Evolutionary conservation across 2,113 vertebrate species (phyloP).

Genomic region (Lepisosteus osseus): DNA sequence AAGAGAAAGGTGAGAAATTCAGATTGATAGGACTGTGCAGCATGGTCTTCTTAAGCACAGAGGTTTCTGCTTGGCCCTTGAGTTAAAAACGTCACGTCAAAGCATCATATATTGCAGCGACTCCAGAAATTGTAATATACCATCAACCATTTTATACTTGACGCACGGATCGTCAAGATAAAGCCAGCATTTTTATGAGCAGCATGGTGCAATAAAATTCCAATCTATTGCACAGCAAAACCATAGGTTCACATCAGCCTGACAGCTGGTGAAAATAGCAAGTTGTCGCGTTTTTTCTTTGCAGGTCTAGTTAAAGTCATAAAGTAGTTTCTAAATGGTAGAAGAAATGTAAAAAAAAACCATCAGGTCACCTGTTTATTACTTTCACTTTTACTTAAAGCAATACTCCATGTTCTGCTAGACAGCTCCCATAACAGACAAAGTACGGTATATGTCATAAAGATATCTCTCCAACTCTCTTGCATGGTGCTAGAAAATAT

Average conservation of each 20-base stretch:
- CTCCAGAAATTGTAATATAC: not conserved
- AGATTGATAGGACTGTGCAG: not conserved
- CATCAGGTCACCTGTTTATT: no score
- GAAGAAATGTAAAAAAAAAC: not conserved
- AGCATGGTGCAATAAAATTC: not conserved
- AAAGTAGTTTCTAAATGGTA: not conserved
- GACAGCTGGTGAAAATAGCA: not conserved
- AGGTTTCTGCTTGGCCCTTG: not conserved
- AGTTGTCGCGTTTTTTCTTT: not conserved
- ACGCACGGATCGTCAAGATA: not conserved
- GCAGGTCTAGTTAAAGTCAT: not conserved
- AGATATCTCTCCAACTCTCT: no score
- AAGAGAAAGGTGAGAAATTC: not conserved
- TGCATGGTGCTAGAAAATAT: no score
- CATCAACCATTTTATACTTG: constrained; percentile 1
- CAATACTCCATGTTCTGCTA: no score
- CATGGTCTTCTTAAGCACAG: not conserved
- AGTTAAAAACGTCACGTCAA: not conserved
- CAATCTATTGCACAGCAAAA: not conserved
- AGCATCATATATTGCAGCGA: not conserved
- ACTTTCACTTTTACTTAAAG: no score
- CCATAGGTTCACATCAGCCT: not conserved
- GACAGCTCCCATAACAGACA: no score
- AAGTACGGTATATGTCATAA: no score
- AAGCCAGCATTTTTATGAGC: constrained; percentile 1